A percentile compares a stretch with the other conserved stretches of the same genome.
Evolutionary conservation across 2,888 invertebrate species (phyloP).

Genomic region (Chromoteleia sp.): DNA sequence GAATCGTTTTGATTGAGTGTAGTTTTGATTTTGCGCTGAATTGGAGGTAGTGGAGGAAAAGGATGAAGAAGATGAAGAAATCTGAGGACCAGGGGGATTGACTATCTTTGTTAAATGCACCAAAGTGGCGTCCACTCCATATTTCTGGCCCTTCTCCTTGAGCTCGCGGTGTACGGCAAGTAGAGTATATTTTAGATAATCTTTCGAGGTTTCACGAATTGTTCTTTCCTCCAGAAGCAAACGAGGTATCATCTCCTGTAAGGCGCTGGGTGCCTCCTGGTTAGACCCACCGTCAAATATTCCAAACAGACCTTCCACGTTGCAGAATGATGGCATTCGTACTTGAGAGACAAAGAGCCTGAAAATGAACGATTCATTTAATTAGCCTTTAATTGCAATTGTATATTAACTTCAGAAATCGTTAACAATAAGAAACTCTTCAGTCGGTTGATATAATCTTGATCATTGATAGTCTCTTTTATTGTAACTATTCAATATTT

Average conservation of each 20-base stretch:
- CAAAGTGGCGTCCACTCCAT: constrained; percentile 90
- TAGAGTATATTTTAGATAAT: constrained; percentile 94
- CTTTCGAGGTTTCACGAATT: constrained; percentile 91
- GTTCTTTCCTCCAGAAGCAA: constrained; percentile 92
- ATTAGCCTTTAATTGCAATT: too few species aligned
- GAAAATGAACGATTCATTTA: constrained; percentile 34
- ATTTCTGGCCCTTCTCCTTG: constrained; percentile 90
- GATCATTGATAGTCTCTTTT: too few species aligned
- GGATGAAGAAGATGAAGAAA: constrained; percentile 38
- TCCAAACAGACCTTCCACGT: constrained; percentile 92
- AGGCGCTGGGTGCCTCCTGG: constrained; percentile 88
- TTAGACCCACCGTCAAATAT: constrained; percentile 93
- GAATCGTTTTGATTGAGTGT: constrained; percentile 71
- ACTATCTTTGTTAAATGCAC: constrained; percentile 90
- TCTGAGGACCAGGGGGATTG: constrained; percentile 80
- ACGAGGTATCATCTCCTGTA: constrained; percentile 92
- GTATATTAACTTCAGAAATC: too few species aligned
- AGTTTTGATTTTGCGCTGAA: constrained; percentile 25
- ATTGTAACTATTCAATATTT: too few species aligned
- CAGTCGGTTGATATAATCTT: too few species aligned
- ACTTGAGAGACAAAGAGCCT: constrained; percentile 92
- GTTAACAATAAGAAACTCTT: too few species aligned
- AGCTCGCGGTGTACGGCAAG: constrained; percentile 92
- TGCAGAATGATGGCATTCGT: constrained; percentile 91
- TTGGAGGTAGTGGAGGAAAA: constrained; percentile 42